These are phyloP conservation scores for Xylocopa sonorina DNA, from an alignment of 1,140 invertebrate species.

Conservation along the genomic window DNA sequence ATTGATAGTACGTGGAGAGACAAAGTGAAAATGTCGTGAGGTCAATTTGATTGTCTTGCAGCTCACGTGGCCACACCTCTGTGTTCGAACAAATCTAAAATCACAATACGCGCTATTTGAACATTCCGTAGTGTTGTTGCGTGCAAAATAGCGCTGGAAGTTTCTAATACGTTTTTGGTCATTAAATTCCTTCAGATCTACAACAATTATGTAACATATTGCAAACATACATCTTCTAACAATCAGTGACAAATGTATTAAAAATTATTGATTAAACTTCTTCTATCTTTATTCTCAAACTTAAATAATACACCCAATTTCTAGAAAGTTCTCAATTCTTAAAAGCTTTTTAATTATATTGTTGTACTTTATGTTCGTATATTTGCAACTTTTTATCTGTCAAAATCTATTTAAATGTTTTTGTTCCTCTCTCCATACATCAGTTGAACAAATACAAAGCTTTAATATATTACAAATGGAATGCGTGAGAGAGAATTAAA, in stretches of 20 bases:
- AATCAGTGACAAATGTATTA: not conserved
- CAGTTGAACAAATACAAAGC: not conserved
- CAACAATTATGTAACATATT: slow-evolving; percentile 31
- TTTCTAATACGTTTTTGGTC: slow-evolving; percentile 31
- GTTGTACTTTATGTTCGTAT: not conserved
- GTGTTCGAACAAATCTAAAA: slow-evolving; percentile 43
- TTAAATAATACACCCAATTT: not conserved
- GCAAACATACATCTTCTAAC: not conserved
- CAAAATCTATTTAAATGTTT: too few species aligned
- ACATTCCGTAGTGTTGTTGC: not conserved
- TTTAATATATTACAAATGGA: too few species aligned
- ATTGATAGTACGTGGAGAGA: not conserved
- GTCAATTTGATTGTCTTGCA: not conserved
- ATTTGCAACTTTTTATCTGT: not conserved
- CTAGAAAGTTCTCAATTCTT: too few species aligned
- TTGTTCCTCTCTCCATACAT: too few species aligned
- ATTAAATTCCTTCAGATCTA: not conserved
- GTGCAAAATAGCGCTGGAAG: not conserved
- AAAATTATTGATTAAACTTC: not conserved
- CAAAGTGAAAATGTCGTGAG: slow-evolving; percentile 17
- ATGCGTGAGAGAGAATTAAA: not conserved
- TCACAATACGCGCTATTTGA: not conserved
- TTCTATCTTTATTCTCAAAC: not conserved
- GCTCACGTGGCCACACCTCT: slow-evolving; percentile 25
- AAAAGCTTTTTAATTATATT: too few species aligned